phyloP scores from a whole-genome alignment of 2,797 vertebrate genomes.

The Novumbra hubbsi region DNA sequence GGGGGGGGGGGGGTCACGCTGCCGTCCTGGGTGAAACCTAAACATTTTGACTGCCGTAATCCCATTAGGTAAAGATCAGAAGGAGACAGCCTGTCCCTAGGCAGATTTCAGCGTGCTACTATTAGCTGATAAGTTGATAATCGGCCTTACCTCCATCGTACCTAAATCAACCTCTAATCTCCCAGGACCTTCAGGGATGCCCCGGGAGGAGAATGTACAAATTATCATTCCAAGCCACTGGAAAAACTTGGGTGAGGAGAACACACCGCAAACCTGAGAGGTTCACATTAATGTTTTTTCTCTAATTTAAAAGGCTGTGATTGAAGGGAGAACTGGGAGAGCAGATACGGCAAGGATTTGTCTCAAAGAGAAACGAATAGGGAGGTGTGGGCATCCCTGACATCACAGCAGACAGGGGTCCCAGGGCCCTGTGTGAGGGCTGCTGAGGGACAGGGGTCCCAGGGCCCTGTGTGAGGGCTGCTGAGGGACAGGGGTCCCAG shows the following conservation, averaged over 20 bases:
- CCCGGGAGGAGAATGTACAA: not conserved
- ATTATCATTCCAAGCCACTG: not conserved
- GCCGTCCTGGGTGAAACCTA: constrained; percentile 54
- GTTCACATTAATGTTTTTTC: not conserved
- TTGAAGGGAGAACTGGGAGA: not conserved
- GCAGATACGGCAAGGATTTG: not conserved
- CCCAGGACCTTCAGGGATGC: constrained; percentile 9
- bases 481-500: no score
- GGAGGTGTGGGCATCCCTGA: not conserved
- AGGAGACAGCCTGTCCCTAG: constrained; percentile 34
- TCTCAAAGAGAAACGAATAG: not conserved
- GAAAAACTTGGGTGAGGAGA: not conserved
- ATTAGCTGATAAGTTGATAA: constrained; percentile 72
- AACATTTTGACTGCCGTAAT: constrained; percentile 53
- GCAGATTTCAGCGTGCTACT: constrained; percentile 55
- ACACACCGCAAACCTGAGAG: not conserved
- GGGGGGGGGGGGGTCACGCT: not conserved
- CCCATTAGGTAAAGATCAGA: constrained; percentile 42
- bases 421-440: constrained; percentile 48
- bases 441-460: constrained; percentile 27
- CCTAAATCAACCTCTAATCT: constrained; percentile 66
- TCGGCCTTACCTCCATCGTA: constrained; percentile 59
- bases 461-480: no score
- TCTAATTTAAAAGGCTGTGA: not conserved
- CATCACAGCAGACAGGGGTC: constrained; percentile 18